Evolutionary conservation across 2,797 vertebrate genomes (phyloP).

Genomic region (Gymnopithys bicolor): DNA sequence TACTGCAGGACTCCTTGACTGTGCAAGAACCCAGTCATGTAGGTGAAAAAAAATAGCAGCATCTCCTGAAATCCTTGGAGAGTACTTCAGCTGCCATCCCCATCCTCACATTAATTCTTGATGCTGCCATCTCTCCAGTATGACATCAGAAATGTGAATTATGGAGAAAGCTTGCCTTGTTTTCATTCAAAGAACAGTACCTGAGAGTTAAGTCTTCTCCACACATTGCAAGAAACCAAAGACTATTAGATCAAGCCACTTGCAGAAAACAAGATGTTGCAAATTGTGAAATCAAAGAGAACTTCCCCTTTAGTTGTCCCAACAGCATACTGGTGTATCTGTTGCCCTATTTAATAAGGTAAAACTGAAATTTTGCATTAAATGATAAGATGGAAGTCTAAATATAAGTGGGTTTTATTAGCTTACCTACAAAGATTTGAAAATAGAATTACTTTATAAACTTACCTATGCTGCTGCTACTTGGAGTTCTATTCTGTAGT

Average conservation of each 20-base stretch:
- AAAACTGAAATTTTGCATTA: constrained; percentile 12
- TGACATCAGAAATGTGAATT: not conserved
- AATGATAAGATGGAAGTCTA: not conserved
- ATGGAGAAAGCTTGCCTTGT: not conserved
- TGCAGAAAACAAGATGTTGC: not conserved
- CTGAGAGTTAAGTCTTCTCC: not conserved
- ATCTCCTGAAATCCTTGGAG: not conserved
- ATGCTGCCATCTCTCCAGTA: not conserved
- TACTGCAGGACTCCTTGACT: not conserved
- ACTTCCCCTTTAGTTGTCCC: not conserved
- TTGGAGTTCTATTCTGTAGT: not conserved
- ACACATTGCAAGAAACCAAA: not conserved
- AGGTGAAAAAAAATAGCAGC: not conserved
- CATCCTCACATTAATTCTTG: not conserved
- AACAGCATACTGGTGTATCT: not conserved
- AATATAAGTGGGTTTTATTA: not conserved
- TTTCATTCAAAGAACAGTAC: not conserved
- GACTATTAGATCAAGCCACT: not conserved
- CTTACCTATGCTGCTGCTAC: not conserved
- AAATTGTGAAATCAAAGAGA: not conserved
- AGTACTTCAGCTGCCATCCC: not conserved
- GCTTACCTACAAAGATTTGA: not conserved
- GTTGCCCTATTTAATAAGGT: not conserved
- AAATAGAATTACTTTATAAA: not conserved
- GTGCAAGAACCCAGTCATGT: not conserved